Conservation (phyloP, 1,140 invertebrate genomes). For the Choristoneura fumiferana region DNA sequence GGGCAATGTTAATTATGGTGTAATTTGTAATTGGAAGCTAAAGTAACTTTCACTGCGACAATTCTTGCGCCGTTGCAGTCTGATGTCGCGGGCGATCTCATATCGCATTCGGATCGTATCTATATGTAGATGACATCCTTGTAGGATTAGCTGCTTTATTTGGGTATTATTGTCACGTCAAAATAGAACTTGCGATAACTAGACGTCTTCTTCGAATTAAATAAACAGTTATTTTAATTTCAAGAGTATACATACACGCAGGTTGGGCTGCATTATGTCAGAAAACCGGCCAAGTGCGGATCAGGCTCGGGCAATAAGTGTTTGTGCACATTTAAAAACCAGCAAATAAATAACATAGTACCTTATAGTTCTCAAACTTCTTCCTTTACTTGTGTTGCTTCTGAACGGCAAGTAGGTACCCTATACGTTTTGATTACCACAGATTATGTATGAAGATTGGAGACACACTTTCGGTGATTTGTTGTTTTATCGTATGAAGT, state of each 20-base stretch:
- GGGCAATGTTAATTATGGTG: conserved; percentile 29
- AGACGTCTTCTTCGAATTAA: neutral
- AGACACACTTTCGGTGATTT: too few species aligned
- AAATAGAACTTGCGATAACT: neutral
- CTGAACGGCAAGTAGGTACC: too few species aligned
- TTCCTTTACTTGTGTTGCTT: too few species aligned
- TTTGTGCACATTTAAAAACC: too few species aligned
- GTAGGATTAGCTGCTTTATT: neutral
- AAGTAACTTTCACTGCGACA: conserved; percentile 12
- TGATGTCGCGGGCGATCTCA: neutral
- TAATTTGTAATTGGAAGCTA: conserved; percentile 19
- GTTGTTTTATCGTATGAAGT: too few species aligned
- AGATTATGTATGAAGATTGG: too few species aligned
- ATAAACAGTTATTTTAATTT: neutral
- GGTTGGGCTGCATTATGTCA: conserved; percentile 33
- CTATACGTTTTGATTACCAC: too few species aligned
- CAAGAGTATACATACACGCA: conserved; percentile 16
- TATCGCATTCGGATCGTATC: neutral
- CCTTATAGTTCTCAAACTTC: too few species aligned
- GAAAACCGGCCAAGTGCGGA: too few species aligned
- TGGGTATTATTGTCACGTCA: neutral
- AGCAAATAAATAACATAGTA: too few species aligned
- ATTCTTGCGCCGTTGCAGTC: neutral
- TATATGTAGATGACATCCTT: conserved; percentile 5
- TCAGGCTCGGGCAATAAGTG: too few species aligned